phyloP scores from a whole-genome alignment of 2,797 vertebrate species.

The Oreochromis grahami region DNA sequence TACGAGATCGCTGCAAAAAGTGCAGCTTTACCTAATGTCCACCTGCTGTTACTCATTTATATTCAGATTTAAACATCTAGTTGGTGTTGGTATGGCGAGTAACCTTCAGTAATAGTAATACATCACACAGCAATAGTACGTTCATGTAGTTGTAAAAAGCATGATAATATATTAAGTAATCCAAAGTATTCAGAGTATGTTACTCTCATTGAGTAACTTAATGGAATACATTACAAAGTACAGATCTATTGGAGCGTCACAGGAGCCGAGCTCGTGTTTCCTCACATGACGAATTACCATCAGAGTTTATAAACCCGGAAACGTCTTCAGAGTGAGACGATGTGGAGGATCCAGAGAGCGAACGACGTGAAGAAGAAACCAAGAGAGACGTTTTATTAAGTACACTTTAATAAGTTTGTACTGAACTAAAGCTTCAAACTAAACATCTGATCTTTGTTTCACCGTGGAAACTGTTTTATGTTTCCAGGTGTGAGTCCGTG shows the following conservation, averaged over 20 bases:
- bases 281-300: not conserved
- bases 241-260: not conserved
- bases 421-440: not conserved
- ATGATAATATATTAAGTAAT: not conserved
- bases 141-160: not conserved
- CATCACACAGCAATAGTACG: not conserved
- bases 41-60: not conserved
- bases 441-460: not conserved
- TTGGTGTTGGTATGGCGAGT: accelerated
- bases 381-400: not conserved
- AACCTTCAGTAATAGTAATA: not conserved
- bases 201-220: not conserved
- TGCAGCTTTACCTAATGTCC: accelerated
- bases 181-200: accelerated
- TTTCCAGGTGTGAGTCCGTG: not conserved
- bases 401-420: not conserved
- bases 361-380: not conserved
- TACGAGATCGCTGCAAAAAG: accelerated
- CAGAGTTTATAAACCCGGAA: not conserved
- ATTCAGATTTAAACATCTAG: not conserved
- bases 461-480: not conserved
- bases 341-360: not conserved
- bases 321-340: not conserved
- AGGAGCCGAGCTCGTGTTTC: not conserved
- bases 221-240: not conserved